A percentile compares a stretch with the other conserved stretches of the same genome.
phyloP scores from a whole-genome alignment of 2,888 invertebrate species.

The Dryomyza anilis region DNA sequence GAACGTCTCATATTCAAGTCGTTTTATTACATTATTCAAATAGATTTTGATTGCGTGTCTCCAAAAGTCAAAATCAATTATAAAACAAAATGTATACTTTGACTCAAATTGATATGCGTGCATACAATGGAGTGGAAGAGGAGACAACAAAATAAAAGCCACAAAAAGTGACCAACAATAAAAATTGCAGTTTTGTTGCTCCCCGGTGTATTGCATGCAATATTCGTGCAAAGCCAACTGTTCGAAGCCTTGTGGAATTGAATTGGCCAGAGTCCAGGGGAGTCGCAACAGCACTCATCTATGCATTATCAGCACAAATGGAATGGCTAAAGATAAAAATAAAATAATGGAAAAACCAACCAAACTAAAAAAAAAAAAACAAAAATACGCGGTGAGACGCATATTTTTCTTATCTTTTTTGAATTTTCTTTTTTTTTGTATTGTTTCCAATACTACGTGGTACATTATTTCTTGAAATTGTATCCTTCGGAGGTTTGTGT shows the following conservation, averaged over 20 bases:
- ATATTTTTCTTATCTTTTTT: not conserved
- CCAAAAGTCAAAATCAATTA: too few relatives aligned
- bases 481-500: not conserved
- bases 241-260: too few relatives aligned
- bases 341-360: not conserved
- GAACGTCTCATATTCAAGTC: too few relatives aligned
- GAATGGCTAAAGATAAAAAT: not conserved
- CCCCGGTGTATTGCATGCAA: conserved; percentile 10
- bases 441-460: not conserved
- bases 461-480: conserved; percentile 1
- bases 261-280: not conserved
- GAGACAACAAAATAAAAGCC: too few relatives aligned
- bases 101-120: too few relatives aligned
- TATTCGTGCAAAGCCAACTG: too few relatives aligned
- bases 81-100: too few relatives aligned
- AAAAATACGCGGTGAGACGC: not conserved
- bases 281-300: not conserved
- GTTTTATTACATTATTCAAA: too few relatives aligned
- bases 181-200: conserved; percentile 23
- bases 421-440: not conserved
- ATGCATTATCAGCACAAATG: conserved; percentile 7
- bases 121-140: too few relatives aligned
- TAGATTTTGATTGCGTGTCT: too few relatives aligned
- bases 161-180: too few relatives aligned
- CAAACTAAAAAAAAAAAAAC: not conserved